These are phyloP conservation scores for Dendrolimus houi DNA, from an alignment of 2,888 invertebrate genomes.

Conservation along the genomic window DNA sequence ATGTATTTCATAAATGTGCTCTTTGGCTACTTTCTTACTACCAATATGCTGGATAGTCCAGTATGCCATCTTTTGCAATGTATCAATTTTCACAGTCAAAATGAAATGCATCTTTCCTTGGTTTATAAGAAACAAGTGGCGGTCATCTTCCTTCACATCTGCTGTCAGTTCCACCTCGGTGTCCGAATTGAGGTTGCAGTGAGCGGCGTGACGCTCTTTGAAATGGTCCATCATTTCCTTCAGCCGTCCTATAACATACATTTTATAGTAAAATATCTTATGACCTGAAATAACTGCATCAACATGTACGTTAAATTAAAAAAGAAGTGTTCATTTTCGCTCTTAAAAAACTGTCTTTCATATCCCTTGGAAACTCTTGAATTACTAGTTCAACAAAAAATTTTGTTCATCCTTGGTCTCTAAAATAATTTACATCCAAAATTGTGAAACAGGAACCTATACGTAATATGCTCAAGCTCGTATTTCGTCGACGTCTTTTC, in stretches of 20 bases:
- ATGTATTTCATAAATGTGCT: slow-evolving; percentile 56
- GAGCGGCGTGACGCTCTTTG: slow-evolving; percentile 44
- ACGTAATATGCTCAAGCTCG: too few species aligned
- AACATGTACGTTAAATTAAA: slow-evolving; percentile 4
- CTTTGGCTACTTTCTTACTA: slow-evolving; percentile 41
- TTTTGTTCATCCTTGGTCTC: too few species aligned
- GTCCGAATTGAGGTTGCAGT: slow-evolving; percentile 40
- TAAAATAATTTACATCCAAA: too few species aligned
- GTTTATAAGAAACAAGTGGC: slow-evolving; percentile 39
- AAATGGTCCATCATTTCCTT: slow-evolving; percentile 55
- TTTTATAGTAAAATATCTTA: too few species aligned
- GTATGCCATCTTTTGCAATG: slow-evolving; percentile 50
- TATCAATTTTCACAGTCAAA: slow-evolving; percentile 52
- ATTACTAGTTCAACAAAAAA: too few species aligned
- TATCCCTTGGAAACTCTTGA: too few species aligned
- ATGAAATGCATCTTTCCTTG: slow-evolving; percentile 51
- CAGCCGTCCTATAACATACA: slow-evolving; percentile 35
- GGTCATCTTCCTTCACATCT: slow-evolving; percentile 36
- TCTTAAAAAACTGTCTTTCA: too few species aligned
- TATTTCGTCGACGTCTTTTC: too few species aligned
- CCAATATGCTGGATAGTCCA: slow-evolving; percentile 60
- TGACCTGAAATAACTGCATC: too few species aligned
- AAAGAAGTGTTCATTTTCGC: not conserved
- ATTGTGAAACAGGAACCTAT: too few species aligned
- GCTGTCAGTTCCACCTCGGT: slow-evolving; percentile 41